phyloP scores from a whole-genome alignment of 1,140 invertebrate genomes.

The Metopolophium dirhodum region DNA sequence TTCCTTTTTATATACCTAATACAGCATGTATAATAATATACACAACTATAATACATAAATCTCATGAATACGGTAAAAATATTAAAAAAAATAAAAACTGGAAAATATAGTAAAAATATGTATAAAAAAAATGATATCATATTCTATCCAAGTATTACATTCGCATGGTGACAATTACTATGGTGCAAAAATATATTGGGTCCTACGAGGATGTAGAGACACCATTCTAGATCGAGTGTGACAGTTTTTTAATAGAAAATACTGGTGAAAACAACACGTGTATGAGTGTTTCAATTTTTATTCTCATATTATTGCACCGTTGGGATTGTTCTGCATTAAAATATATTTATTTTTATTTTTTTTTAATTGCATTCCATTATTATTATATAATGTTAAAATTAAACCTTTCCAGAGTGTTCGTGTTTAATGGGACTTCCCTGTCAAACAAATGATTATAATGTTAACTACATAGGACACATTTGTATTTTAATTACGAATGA shows the following conservation, averaged over 20 bases:
- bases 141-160: neutral
- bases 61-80: neutral
- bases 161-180: neutral
- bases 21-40: neutral
- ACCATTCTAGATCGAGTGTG: neutral
- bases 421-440: neutral
- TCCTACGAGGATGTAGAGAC: neutral
- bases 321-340: neutral
- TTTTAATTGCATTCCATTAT: neutral
- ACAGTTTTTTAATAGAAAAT: slow-evolving; percentile 39
- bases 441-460: neutral
- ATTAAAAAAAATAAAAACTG: neutral
- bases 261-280: neutral
- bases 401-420: neutral
- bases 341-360: neutral
- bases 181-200: neutral
- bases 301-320: neutral
- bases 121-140: neutral
- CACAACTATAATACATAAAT: neutral
- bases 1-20: neutral
- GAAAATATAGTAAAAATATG: neutral
- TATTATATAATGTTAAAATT: neutral
- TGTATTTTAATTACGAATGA: neutral
- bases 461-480: neutral
- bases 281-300: neutral